Base-by-base conservation (phyloP, 2,113 vertebrate genomes). In the Platysteira castanea region DNA sequence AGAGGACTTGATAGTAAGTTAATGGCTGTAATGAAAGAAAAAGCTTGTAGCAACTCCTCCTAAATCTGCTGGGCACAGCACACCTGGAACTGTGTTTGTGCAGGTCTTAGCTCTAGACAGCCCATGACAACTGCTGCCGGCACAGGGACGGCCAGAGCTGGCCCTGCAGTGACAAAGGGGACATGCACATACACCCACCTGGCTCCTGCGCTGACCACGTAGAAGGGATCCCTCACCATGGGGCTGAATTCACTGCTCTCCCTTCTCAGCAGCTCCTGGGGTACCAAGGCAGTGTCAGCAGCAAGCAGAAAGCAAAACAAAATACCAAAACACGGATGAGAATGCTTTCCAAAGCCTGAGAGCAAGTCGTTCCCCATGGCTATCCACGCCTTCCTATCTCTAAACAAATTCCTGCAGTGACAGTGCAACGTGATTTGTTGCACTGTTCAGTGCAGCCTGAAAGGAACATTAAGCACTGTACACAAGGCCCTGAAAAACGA, bases 221-320 rank as follows among this genome's bases (percentile, higher is more conserved):
- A 85, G 81, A 93, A 95, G 3, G 96, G 87, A 79, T 98, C 97
- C 95, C 98, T 98, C 93, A 91, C 64, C 67, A 97, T 47, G 73
- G 87, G 89, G 30, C 87, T 89, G n/a, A 98, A 98, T 77, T 97
- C 90, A 60, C 17, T 63, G 54, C 93, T 88, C 24, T 98, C 98
- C 64, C 86, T 97, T 44, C 97, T 89, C 84, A 98, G 80, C 73
- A 98, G 91, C 89, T 98, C 98, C 99, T 99, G 96, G 56, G 98
- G 97, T 6, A 95, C 91, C 87, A 88, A 92, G 69, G 39, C 42
- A 81, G 33, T 1, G 1, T 92, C 78, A 95, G 54, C 89, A 90
- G 59, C 0, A 7, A 70, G 44, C 59, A 63, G 63, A 53, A 67
- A 59, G 28, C 8, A 56, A 33, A 79, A 49, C 44, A 81, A 78